phyloP scores from a whole-genome alignment of 2,797 vertebrate species.

The Coranthus polyacanthus region DNA sequence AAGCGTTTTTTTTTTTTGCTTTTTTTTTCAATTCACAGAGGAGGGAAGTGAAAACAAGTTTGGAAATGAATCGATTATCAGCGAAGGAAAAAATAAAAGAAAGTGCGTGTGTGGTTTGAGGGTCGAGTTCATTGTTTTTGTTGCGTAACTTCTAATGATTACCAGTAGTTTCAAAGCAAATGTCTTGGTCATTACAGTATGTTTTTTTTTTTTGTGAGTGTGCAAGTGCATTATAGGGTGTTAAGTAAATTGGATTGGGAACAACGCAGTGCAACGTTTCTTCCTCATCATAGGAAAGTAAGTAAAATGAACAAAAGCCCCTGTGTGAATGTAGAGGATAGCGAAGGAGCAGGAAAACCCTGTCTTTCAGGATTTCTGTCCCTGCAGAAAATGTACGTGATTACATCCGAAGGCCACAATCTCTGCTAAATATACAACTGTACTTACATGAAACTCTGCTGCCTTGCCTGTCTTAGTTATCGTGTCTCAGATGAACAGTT shows the following conservation, averaged over 20 bases:
- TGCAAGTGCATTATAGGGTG: too few relatives aligned
- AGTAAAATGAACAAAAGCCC: not conserved
- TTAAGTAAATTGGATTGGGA: constrained; percentile 33
- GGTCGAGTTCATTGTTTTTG: not conserved
- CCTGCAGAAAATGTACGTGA: not conserved
- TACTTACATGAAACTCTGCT: too few relatives aligned
- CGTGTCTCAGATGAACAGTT: not conserved
- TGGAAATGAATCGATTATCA: constrained; percentile 11
- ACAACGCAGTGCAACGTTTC: constrained; percentile 26
- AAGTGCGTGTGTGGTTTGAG: not conserved
- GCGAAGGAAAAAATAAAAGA: too few relatives aligned
- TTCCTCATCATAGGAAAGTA: constrained; percentile 14
- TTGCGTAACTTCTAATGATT: constrained; percentile 9
- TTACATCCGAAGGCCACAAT: too few relatives aligned
- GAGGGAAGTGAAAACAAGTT: constrained; percentile 7
- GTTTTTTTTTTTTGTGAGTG: not conserved
- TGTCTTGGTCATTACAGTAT: not conserved
- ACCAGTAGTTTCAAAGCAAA: constrained; percentile 13
- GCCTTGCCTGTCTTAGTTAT: not conserved
- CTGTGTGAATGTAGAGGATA: too few relatives aligned
- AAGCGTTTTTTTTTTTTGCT: too few relatives aligned
- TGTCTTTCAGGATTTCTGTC: not conserved
- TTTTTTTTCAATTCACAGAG: constrained; percentile 39
- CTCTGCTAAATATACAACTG: too few relatives aligned
- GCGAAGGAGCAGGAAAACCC: too few relatives aligned